Evolutionary conservation across 2,888 invertebrate species (phyloP).

Genomic region (Xylota segnis): DNA sequence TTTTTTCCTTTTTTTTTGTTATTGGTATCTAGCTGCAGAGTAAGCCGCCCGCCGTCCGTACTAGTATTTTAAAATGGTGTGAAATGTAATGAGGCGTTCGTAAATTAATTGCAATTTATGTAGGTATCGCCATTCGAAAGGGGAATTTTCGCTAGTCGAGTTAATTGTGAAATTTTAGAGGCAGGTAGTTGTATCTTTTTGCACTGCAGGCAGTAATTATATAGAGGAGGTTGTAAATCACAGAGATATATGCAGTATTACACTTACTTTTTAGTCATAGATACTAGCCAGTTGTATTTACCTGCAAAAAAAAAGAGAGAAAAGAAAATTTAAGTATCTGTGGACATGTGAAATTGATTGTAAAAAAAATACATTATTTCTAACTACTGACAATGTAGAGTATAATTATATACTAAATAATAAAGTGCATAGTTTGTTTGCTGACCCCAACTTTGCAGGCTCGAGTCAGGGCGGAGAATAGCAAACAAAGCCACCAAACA

Average conservation of each 20-base stretch:
- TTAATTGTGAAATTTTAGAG: neutral
- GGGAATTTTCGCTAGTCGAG: slow-evolving; percentile 1
- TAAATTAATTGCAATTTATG: slow-evolving; percentile 67
- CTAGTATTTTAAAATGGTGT: slow-evolving; percentile 51
- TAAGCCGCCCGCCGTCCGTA: neutral
- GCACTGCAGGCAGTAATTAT: neutral
- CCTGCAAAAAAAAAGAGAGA: neutral
- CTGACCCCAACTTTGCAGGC: no score
- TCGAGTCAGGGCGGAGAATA: no score
- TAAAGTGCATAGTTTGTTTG: no score
- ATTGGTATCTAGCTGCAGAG: slow-evolving; percentile 8
- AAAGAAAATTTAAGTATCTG: neutral
- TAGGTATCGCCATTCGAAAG: slow-evolving; percentile 22
- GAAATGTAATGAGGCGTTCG: slow-evolving; percentile 69
- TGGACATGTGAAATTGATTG: no score
- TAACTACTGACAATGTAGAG: no score
- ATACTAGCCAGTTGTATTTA: slow-evolving; percentile 1
- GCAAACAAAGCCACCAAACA: no score
- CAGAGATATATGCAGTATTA: neutral
- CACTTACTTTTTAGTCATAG: neutral
- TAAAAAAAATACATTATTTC: no score
- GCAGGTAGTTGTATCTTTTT: neutral
- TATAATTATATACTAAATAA: no score
- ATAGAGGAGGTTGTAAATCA: slow-evolving; percentile 10
- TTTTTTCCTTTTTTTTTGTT: slow-evolving; percentile 18